These are phyloP conservation scores for Ditylenchus weischeri DNA, from an alignment of 2,888 invertebrate species.

Conservation along the genomic window DNA sequence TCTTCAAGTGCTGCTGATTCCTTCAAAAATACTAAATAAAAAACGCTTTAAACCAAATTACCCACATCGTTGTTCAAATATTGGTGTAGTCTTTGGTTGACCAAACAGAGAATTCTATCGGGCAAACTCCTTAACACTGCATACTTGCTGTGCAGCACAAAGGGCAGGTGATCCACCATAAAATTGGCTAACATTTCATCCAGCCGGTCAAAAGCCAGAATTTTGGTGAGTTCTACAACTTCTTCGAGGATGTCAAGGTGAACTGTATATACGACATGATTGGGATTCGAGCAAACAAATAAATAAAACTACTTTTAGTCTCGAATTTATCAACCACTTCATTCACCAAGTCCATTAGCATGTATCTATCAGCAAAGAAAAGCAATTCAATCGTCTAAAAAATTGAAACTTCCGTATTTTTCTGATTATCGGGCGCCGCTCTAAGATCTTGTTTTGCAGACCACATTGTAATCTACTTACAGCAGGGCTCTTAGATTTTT, in stretches of 20 bases:
- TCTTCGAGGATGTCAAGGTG: conserved; percentile 12
- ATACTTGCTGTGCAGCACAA: not conserved
- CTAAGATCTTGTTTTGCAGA: no score
- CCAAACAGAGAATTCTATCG: not conserved
- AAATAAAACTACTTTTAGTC: conserved; percentile 7
- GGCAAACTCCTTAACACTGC: not conserved
- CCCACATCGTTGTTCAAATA: no score
- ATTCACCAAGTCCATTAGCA: conserved; percentile 9
- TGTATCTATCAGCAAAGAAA: conserved; percentile 12
- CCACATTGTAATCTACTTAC: no score
- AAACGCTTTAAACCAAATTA: no score
- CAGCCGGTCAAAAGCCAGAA: not conserved
- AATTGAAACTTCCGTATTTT: not conserved
- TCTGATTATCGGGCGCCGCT: no score
- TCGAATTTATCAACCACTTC: conserved; percentile 1
- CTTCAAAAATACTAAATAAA: no score
- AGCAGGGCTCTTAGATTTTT: not conserved
- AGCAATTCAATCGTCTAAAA: conserved; percentile 12
- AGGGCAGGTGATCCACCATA: not conserved
- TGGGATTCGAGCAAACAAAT: not conserved
- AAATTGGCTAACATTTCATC: conserved; percentile 10
- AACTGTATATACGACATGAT: not conserved
- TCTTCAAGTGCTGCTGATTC: no score
- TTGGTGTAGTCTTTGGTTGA: no score
- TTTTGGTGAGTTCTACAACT: conserved; percentile 10